Evolutionary conservation across 1,140 invertebrate species (phyloP), one percentile per base, ranked within the genome.

Genomic region (Cydia pomonella): DNA sequence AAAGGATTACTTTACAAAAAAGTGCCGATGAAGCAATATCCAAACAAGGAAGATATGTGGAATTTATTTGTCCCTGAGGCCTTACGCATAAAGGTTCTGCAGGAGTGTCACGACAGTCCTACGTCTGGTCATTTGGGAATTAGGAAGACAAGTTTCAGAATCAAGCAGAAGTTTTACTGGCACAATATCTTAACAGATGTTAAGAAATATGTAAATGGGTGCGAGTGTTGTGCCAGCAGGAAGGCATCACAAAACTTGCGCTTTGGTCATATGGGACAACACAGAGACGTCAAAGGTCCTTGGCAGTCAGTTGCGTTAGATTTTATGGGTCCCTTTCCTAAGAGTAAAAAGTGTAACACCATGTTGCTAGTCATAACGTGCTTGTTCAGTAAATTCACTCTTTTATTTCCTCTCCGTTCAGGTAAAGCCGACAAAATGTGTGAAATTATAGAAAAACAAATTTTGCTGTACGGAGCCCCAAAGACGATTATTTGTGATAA

Each of bases 181-280:
- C 73, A 72, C 12, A 44, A 21, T 6, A 38, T 76, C n/a, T 25
- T 72, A 1, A 12, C 41, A 21, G 75, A 79, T 21, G 53, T 78
- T 13, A 73, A 75, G 41, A 18, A 78, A 10, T 75, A 73, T n/a
- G 59, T 79, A 41, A 63, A 66, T 23, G 62, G 71, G 18, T 79
- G 77, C 63, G 75, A 76, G 13, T 72, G 27, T 25, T 79, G 77
- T 66, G 69, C 75, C 9, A 64, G 72, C 23, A 73, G 75, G 5
- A 80, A 82, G 50, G 62, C 73, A 13, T 72, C 63, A 29, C 79
- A 80, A 69, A 62, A 64, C 25, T 27, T 47, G 29, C 74, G 73
- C 6, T 64, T 72, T 6, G 80, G 80, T 29, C 69, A 53, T 2
- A 80, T 83, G 79, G 82, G 82, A 1, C 50, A 76, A 10, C 80